Base-by-base conservation (phyloP, 2,888 invertebrate species). In the Microdon myrmicae region DNA sequence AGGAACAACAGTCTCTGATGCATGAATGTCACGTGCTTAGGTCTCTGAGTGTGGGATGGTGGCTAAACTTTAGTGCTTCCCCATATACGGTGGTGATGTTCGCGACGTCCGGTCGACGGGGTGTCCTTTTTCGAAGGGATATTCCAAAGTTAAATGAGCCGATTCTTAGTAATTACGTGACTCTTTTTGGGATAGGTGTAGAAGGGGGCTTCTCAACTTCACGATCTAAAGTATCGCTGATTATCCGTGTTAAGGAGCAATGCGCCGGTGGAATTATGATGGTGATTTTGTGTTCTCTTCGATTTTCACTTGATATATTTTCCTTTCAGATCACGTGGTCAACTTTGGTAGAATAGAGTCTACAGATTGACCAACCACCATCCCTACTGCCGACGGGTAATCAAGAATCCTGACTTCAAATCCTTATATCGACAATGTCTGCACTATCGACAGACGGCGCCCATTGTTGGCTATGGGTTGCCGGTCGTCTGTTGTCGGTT, bases 141-240 rank as follows among this genome's bases (percentile, higher is more conserved):
- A 39, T 41, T 45, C 45, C 58, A 51, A 66, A 66, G 59, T 59
- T 66, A 44, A 66, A 58, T 66, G 66, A 54, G 58, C 48, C 66
- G 54, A 47, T 48, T 49, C 59, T 54, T 59, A 16, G 59, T 39
- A 66, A 59, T 59, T 54, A 66, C 66, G 66, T 66, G 66, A 66
- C 53, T 37, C 26, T 29, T 7, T 20, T 32, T 28, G 13, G 10
- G 9, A 7, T 4, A 3, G 12, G 13, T 13, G 13, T 28, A 28
- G 35, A 44, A 31, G 28, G 26, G 22, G 37, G 7, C 3, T 7
- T 23, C 14, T 5, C n/a, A n/a, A n/a, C n/a, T n/a, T n/a, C n/a
- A n/a, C n/a, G n/a, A n/a, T n/a, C n/a, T n/a, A n/a, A n/a, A n/a
- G n/a, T n/a, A n/a, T n/a, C n/a, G n/a, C n/a, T n/a, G n/a, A n/a